Percentiles rank a stretch among this genome's conserved stretches.
Conservation (phyloP, 1,140 invertebrate species). For the Scaptomyza montana region DNA sequence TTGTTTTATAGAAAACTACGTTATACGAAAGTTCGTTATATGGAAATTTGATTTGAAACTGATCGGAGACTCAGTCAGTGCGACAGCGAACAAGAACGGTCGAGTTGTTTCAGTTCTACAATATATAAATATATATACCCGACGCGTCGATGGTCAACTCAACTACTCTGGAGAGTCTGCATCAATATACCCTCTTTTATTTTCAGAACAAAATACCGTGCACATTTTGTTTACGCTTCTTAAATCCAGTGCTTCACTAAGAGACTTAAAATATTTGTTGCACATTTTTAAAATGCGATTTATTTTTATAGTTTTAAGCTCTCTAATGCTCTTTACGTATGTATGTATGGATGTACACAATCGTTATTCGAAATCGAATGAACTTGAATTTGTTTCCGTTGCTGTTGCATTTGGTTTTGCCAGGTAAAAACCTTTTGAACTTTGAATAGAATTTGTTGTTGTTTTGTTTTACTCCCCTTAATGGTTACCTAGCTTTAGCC, state of each 20-base stretch:
- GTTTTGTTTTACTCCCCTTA: slow-evolving; percentile 41
- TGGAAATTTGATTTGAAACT: no score
- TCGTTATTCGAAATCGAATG: background rate
- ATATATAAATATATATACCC: no score
- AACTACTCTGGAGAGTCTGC: background rate
- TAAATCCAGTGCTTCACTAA: slow-evolving; percentile 47
- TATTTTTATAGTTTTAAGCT: slow-evolving; percentile 2
- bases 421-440: slow-evolving; percentile 8
- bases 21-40: no score
- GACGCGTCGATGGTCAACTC: no score
- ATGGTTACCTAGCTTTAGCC: slow-evolving; percentile 29
- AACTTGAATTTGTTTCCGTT: slow-evolving; percentile 5
- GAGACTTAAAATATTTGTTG: slow-evolving; percentile 59
- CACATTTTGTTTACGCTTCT: slow-evolving; percentile 28
- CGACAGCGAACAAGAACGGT: no score
- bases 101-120: no score
- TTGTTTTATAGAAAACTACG: no score
- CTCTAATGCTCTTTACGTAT: background rate
- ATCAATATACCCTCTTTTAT: background rate
- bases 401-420: background rate
- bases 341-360: no score
- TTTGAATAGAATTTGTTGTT: background rate
- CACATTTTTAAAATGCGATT: slow-evolving; percentile 33
- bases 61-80: no score
- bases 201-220: background rate